Evolutionary conservation across 2,888 invertebrate genomes (phyloP).

Genomic region (Sicus ferrugineus): DNA sequence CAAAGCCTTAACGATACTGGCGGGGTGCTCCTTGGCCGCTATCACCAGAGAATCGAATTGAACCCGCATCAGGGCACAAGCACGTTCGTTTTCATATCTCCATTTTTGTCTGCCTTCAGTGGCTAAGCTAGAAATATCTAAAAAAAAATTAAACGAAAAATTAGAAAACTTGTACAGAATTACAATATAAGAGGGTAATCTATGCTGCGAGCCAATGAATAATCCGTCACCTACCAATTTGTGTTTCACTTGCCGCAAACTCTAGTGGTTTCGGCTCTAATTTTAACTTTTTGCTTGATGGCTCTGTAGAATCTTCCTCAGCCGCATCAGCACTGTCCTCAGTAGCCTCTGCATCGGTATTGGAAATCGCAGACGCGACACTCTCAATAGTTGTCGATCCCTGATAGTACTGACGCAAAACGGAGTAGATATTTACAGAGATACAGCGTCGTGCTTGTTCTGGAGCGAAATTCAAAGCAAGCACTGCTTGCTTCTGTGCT

Average conservation of each 20-base stretch:
- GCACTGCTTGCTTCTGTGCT: constrained; percentile 78
- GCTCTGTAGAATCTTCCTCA: constrained; percentile 41
- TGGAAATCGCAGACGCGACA: not conserved
- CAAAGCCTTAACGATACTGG: constrained; percentile 78
- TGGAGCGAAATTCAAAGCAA: constrained; percentile 80
- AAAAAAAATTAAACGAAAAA: not conserved
- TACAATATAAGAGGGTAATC: not conserved
- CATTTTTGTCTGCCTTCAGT: constrained; percentile 66
- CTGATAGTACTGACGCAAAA: constrained; percentile 74
- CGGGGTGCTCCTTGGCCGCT: constrained; percentile 85
- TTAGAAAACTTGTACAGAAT: not conserved
- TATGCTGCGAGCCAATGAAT: not conserved
- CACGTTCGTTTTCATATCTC: constrained; percentile 75
- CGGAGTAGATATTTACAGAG: constrained; percentile 80
- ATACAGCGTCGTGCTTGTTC: constrained; percentile 76
- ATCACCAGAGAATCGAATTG: constrained; percentile 81
- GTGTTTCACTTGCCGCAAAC: not conserved
- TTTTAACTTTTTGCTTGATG: constrained; percentile 47
- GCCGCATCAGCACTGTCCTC: constrained; percentile 14
- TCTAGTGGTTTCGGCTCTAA: constrained; percentile 17
- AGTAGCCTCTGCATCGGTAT: not conserved
- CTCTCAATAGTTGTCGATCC: constrained; percentile 52
- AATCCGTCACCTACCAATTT: not conserved
- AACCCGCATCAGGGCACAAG: constrained; percentile 69
- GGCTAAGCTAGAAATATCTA: constrained; percentile 42